Percentiles rank a stretch among this genome's conserved stretches.
Conservation (phyloP, 2,888 invertebrate genomes). For the Drosophila gaucha region DNA sequence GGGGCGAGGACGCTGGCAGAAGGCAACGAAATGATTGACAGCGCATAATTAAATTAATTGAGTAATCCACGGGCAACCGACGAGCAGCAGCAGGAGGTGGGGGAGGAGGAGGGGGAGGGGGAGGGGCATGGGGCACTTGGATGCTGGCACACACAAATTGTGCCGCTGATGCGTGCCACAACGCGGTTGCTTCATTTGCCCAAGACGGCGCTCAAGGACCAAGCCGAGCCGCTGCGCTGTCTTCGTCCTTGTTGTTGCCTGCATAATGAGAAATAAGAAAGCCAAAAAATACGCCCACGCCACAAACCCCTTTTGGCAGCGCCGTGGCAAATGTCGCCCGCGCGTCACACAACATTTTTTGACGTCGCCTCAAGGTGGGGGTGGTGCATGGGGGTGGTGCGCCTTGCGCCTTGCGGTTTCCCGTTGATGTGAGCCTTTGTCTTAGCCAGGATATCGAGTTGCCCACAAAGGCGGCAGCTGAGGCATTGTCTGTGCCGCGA, state of each 20-base stretch:
- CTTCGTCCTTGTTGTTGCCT: conserved; percentile 27
- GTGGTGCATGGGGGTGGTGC: neutral
- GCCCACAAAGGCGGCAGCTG: conserved; percentile 42
- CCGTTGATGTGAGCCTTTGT: conserved; percentile 78
- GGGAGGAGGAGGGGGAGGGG: neutral
- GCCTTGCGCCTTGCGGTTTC: conserved; percentile 69
- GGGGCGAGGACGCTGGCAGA: conserved; percentile 22
- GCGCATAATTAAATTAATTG: conserved; percentile 85
- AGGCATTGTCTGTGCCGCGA: conserved; percentile 55
- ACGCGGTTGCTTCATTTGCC: conserved; percentile 62
- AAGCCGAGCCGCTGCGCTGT: conserved; percentile 6
- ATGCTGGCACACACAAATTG: conserved; percentile 26
- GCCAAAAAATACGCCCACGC: conserved; percentile 25
- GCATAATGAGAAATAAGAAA: conserved; percentile 74
- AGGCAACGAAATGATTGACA: conserved; percentile 85
- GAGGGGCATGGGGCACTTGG: conserved; percentile 1
- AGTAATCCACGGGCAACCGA: conserved; percentile 83
- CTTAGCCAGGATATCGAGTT: conserved; percentile 71
- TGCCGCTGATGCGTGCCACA: conserved; percentile 69
- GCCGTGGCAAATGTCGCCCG: conserved; percentile 48
- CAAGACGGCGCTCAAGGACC: conserved; percentile 27
- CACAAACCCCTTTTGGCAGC: conserved; percentile 5
- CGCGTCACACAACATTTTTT: conserved; percentile 46
- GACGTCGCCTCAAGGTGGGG: conserved; percentile 15
- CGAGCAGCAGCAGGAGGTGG: conserved; percentile 23